Evolutionary conservation across 1,140 invertebrate genomes (phyloP).

Genomic region (Chionoecetes opilio): DNA sequence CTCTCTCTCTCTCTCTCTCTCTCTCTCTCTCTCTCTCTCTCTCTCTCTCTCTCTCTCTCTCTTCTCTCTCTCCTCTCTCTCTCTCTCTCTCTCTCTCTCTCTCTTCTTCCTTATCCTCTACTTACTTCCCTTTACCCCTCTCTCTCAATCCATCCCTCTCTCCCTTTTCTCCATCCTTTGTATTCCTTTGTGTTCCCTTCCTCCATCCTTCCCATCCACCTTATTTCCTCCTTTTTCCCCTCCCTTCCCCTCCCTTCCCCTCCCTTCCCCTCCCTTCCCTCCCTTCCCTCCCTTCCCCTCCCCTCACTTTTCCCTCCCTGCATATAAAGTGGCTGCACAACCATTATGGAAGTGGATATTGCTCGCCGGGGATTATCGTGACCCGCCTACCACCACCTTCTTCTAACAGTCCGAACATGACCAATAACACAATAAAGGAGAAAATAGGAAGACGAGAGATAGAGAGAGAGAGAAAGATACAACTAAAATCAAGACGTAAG

Average conservation of each 20-base stretch:
- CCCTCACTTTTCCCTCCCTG: not conserved
- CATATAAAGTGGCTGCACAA: not conserved
- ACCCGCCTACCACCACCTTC: no score
- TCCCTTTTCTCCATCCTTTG: not conserved
- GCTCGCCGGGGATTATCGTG: constrained; percentile 2
- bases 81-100: constrained; percentile 11
- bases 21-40: constrained; percentile 39
- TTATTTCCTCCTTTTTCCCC: not conserved
- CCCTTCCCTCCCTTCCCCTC: not conserved
- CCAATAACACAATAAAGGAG: not conserved
- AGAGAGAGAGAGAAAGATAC: not conserved
- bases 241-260: not conserved
- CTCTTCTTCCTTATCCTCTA: not conserved
- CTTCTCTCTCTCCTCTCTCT: not conserved
- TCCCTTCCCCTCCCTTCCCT: not conserved
- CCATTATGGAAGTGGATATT: constrained; percentile 29
- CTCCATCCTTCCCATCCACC: not conserved
- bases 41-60: constrained; percentile 45
- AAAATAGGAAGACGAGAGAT: not conserved
- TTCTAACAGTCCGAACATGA: no score
- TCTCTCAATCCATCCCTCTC: not conserved
- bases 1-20: constrained; percentile 50
- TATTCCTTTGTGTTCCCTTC: not conserved
- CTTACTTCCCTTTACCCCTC: not conserved
- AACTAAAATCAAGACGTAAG: no score